A percentile compares a stretch with the other conserved stretches of the same genome.
phyloP scores from a whole-genome alignment of 2,888 invertebrate species.

The Megastigmus dorsalis region DNA sequence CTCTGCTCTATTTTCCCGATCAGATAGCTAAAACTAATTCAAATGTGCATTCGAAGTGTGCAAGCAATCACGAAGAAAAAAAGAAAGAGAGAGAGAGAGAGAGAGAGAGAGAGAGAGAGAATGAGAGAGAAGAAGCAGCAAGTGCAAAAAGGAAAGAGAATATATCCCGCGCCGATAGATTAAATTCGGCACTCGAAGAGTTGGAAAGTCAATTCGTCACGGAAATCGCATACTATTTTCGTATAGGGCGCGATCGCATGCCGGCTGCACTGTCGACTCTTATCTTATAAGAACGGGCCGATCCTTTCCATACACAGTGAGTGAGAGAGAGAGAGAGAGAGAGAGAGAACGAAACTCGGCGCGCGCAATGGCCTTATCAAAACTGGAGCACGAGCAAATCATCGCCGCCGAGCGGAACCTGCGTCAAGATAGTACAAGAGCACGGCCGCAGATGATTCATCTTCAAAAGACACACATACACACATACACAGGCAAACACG shows the following conservation, averaged over 20 bases:
- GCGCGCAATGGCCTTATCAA: slow-evolving; percentile 45
- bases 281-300: slow-evolving; percentile 30
- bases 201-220: background rate
- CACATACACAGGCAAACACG: background rate
- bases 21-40: too few relatives aligned
- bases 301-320: slow-evolving; percentile 1
- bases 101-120: too few relatives aligned
- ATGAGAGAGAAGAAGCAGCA: too few relatives aligned
- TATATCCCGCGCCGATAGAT: too few relatives aligned
- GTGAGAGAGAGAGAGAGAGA: background rate
- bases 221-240: slow-evolving; percentile 9
- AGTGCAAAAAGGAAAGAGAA: too few relatives aligned
- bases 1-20: too few relatives aligned
- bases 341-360: too few relatives aligned
- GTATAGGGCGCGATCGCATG: slow-evolving; percentile 1
- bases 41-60: too few relatives aligned
- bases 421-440: slow-evolving; percentile 41
- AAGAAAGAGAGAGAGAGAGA: too few relatives aligned
- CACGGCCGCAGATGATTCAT: slow-evolving; percentile 42
- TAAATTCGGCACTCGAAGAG: too few relatives aligned
- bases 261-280: background rate
- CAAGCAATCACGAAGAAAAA: too few relatives aligned
- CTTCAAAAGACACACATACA: slow-evolving; percentile 16
- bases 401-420: slow-evolving; percentile 40
- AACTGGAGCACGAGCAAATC: slow-evolving; percentile 49